Base-by-base conservation (phyloP, 2,113 vertebrate genomes). In the Gavialis gangeticus region DNA sequence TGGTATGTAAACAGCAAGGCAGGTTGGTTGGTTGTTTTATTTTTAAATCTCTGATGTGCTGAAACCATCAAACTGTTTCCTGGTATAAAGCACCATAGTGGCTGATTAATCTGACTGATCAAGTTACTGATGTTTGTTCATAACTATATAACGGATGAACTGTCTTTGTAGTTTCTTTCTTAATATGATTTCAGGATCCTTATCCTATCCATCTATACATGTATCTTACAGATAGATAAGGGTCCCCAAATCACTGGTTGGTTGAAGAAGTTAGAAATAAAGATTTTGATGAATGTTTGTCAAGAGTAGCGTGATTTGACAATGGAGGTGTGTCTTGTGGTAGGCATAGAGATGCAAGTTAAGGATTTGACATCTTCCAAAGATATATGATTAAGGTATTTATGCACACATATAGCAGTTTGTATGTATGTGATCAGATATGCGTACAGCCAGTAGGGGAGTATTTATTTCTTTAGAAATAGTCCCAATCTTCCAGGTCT, bases 1-100 rank as follows among this genome's bases (percentile, higher is more conserved):
- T 75, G 99, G 99, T 99, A 98, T 18, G 99, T 98, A 76, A 58
- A 76, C 16, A 83, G 58, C 56, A 28, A 34, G 22, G 66, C 66
- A 57, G 25, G 60, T 54, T 60, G 69, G 37, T 21, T 71, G 16
- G 12, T 34, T 22, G 15, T 34, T 30, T 25, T 64, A 24, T 80
- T 17, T 17, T 18, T 55, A 57, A 64, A 66, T 60, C 46, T 22
- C 24, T 17, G 25, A 57, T 57, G 46, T 46, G 46, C 46, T 30
- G 30, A 46, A 37, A 46, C 19, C 14, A 22, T 71, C 34, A 46
- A 69, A 24, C 27, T 75, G 3, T 75, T 75, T 21, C 28, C 62
- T 60, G 69, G 60, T 25, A 7, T 16, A 60, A 69, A 73, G 69
- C 12, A 37, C 13, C 34, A 28, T 55, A 14, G 62, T 81, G 27